phyloP scores from a whole-genome alignment of 53 echinoderm and acorn worm genomes.

The Mesocentrotus franciscanus region DNA sequence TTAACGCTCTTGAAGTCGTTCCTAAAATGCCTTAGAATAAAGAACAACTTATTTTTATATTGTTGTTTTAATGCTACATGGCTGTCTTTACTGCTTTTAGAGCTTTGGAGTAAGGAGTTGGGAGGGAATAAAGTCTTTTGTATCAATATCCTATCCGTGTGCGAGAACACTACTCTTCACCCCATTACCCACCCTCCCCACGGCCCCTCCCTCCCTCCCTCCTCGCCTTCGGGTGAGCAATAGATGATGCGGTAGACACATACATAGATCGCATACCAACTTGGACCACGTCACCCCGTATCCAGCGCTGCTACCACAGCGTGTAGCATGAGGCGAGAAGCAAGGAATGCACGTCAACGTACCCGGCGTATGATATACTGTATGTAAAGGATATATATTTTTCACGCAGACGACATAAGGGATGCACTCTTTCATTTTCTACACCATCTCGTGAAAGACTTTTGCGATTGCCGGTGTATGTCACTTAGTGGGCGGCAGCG shows the following conservation, averaged over 20 bases:
- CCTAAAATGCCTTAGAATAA: too few relatives aligned
- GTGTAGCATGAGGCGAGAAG: slow-evolving; percentile 50
- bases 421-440: not conserved
- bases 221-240: not conserved
- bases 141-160: not conserved
- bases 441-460: slow-evolving; percentile 30
- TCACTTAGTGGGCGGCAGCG: slow-evolving; percentile 63
- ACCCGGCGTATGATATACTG: slow-evolving; percentile 35
- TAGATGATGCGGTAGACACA: slow-evolving; percentile 49
- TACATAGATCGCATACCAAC: slow-evolving; percentile 67
- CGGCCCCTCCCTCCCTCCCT: not conserved
- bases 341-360: slow-evolving; percentile 42
- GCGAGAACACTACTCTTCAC: not conserved
- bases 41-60: too few relatives aligned
- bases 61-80: too few relatives aligned
- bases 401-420: slow-evolving; percentile 49
- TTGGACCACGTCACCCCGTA: slow-evolving; percentile 59
- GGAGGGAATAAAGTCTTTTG: not conserved
- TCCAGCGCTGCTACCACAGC: slow-evolving; percentile 51
- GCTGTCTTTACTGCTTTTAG: not conserved
- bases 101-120: not conserved
- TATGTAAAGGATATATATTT: not conserved
- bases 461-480: slow-evolving; percentile 3
- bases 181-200: not conserved
- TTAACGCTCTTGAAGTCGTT: too few relatives aligned